Evolutionary conservation across 2,113 vertebrate species (phyloP), one percentile per base, ranked within the genome.

Genomic region (Tricholaema leucomelas): DNA sequence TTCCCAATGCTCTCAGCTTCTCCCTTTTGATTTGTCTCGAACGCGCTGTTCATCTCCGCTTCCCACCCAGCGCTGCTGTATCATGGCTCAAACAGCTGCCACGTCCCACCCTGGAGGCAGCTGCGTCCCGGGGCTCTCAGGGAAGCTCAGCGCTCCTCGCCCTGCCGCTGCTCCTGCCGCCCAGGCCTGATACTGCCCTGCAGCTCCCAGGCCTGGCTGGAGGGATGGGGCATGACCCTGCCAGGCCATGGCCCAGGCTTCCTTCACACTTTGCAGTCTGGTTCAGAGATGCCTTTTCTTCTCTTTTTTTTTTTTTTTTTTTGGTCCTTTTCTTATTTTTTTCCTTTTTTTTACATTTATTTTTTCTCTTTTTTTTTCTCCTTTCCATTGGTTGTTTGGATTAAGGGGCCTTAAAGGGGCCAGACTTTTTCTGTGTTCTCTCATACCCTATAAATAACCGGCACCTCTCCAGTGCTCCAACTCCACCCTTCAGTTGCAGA

Each of bases 381-480:
- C 38, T 92, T 93, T 85, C 82, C 93, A 88, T 94, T 88, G 80
- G 82, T 95, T 92, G 91, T 90, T 96, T 97, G 94, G 90, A 95
- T 96, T 96, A 97, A 93, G 94, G 88, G 93, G 93, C 92, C 90
- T 97, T 95, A 92, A 96, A 94, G 94, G 91, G 93, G 91, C 94
- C 87, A 95, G 93, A 95, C 93, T 88, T 96, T 95, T 96, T 92
- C 94, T 90, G 88, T 92, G 78, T 94, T 95, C 90, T 94, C 93
- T 96, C 94, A 93, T 96, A 93, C 90, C 94, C 96, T 97, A 95
- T 97, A 97, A 97, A 96, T 97, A 97, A 96, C 94, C 87, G 42
- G 91, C 91, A 93, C 93, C 95, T 96, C 95, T 95, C 87, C 92
- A 91, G 73, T 92, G 87, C 91, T 96, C 78, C 85, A 84, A 71